phyloP scores from a whole-genome alignment of 1,140 invertebrate species.

The Eriosoma lanigerum region DNA sequence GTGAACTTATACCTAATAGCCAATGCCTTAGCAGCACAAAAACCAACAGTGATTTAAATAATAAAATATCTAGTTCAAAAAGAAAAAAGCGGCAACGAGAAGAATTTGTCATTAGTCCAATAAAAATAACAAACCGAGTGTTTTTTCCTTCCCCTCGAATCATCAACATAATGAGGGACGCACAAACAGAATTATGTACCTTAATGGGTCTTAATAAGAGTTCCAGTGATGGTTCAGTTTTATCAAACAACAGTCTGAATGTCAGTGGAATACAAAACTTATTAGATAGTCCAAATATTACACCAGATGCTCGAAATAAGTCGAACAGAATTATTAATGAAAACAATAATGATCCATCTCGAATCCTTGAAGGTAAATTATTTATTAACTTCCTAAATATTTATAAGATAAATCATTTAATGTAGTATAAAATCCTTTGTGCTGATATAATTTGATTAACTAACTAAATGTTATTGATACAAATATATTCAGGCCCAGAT shows the following conservation, averaged over 20 bases:
- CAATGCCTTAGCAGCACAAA: background rate
- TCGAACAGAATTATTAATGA: background rate
- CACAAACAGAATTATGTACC: conserved; percentile 23
- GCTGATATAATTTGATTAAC: too few species aligned
- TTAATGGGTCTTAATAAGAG: conserved; percentile 35
- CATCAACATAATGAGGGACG: conserved; percentile 21
- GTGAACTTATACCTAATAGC: conserved; percentile 2
- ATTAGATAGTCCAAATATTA: background rate
- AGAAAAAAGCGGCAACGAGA: background rate
- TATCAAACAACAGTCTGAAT: background rate
- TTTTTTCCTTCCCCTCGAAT: conserved; percentile 28
- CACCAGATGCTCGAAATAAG: background rate
- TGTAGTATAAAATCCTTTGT: too few species aligned
- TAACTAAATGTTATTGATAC: too few species aligned
- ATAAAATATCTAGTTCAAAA: background rate
- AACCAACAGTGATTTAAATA: background rate
- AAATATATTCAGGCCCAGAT: too few species aligned
- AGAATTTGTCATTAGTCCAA: background rate
- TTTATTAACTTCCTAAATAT: background rate
- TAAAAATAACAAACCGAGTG: background rate
- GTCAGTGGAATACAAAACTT: conserved; percentile 39
- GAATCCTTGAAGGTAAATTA: background rate
- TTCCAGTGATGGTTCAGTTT: conserved; percentile 3
- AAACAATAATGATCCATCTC: background rate
- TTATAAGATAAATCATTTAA: too few species aligned